Base-by-base conservation (phyloP, 2,888 invertebrate species). In the Sisyra terminalis region DNA sequence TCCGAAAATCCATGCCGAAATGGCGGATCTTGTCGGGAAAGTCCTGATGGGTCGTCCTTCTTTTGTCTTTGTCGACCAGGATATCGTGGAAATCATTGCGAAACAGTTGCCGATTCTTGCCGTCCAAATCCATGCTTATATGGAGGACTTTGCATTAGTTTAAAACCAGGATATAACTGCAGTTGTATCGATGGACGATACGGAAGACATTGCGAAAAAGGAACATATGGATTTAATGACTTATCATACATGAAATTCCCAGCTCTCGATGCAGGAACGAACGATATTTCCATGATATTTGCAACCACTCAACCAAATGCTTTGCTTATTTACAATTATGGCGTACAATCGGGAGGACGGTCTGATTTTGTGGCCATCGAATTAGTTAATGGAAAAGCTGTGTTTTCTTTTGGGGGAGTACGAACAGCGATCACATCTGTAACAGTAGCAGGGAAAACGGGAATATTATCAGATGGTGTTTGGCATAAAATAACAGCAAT, bases 401-500 rank as follows among this genome's bases (percentile, higher is more conserved):
- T 81, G 13, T 92, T 96, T 60, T 89, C 92, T 0, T 92, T 87
- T 57, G 89, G 90, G 10, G 87, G 88, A 2, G 78, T 87, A 0
- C 70, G 90, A 53, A 89, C 89, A 17, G 88, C 89, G 2, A 86
- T 90, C 30, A 85, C 87, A 1, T 76, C 83, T 1, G 75, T 90
- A 2, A 70, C 77, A 3, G 79, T 86, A 11, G 70, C 71, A 11
- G 69, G 73, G 39, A 68, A 69, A 45, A 69, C 67, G 11, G 70
- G 70, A 51, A 75, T 74, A 48, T 67, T 94, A 11, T 75, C 86
- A 1, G 84, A 92, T 59, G 92, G 92, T 1, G 74, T 73, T 48
- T 96, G 94, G 94, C 79, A 89, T 56, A 88, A 89, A 56, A 74
- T 94, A 13, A 89, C 85, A 1, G 90, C 89, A 0, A 90, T 88